phyloP scores from a whole-genome alignment of 2,113 vertebrate species.

The Pelusios castaneus region DNA sequence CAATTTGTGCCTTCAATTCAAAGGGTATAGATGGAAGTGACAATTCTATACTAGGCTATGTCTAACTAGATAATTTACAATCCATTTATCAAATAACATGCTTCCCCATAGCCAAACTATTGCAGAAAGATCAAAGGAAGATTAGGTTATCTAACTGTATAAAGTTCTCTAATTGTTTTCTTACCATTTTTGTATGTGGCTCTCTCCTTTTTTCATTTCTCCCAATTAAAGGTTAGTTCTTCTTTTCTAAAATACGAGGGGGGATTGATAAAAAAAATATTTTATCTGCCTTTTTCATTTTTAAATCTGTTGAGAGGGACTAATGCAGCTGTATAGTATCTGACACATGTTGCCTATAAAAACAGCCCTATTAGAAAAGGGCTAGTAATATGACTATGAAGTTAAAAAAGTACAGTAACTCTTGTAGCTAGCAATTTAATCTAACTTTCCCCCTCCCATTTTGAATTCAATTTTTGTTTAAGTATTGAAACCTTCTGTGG shows the following conservation, averaged over 20 bases:
- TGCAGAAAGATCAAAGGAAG: neutral
- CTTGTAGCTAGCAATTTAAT: neutral
- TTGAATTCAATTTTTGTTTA: neutral
- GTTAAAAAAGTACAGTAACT: neutral
- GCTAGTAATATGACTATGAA: neutral
- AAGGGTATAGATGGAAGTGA: neutral
- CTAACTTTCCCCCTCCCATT: neutral
- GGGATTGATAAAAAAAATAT: neutral
- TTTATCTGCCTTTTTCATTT: neutral
- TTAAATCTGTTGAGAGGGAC: neutral
- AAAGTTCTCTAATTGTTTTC: neutral
- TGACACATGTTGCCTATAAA: neutral
- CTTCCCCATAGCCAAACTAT: neutral
- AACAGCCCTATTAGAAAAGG: neutral
- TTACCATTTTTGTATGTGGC: neutral
- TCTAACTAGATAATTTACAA: neutral
- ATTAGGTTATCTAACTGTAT: neutral
- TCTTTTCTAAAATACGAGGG: neutral
- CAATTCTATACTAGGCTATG: neutral
- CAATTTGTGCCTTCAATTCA: neutral
- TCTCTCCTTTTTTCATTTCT: neutral
- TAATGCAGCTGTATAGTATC: neutral
- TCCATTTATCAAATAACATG: accelerated
- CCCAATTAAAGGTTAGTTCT: neutral
- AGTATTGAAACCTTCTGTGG: neutral